Conservation (phyloP, 2,113 vertebrate species). For the Phrynocephalus versicolor region DNA sequence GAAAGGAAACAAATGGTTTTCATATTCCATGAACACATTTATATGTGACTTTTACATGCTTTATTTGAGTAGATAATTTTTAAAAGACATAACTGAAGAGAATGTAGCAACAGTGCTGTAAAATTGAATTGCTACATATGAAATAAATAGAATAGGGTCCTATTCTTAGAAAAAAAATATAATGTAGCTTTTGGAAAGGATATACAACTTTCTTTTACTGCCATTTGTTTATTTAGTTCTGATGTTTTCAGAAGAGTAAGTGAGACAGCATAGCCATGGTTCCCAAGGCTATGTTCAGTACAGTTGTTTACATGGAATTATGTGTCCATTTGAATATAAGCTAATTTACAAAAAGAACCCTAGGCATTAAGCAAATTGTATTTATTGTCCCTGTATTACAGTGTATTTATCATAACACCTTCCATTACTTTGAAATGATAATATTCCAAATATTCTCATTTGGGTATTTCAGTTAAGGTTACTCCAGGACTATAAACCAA, state of each 20-base stretch:
- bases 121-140: background rate
- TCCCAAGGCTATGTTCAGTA: background rate
- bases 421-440: constrained; percentile 36
- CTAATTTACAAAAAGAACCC: constrained; percentile 5
- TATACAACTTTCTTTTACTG: background rate
- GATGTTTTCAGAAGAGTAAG: background rate
- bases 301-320: background rate
- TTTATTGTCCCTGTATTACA: constrained; percentile 17
- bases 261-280: background rate
- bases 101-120: background rate
- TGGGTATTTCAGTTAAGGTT: constrained; percentile 51
- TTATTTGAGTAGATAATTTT: background rate
- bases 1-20: background rate
- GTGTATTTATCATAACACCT: constrained; percentile 30
- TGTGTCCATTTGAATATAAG: constrained; percentile 12
- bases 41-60: background rate
- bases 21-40: background rate
- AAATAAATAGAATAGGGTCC: background rate
- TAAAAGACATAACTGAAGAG: constrained; percentile 19
- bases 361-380: constrained; percentile 26
- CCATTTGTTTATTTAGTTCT: background rate
- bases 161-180: background rate
- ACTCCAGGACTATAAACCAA: constrained; percentile 33
- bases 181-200: background rate
- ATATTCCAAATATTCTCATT: constrained; percentile 26